Evolutionary conservation across 2,888 invertebrate genomes (phyloP), one percentile per base, ranked within the genome.

Genomic region (Latrodectus elegans): DNA sequence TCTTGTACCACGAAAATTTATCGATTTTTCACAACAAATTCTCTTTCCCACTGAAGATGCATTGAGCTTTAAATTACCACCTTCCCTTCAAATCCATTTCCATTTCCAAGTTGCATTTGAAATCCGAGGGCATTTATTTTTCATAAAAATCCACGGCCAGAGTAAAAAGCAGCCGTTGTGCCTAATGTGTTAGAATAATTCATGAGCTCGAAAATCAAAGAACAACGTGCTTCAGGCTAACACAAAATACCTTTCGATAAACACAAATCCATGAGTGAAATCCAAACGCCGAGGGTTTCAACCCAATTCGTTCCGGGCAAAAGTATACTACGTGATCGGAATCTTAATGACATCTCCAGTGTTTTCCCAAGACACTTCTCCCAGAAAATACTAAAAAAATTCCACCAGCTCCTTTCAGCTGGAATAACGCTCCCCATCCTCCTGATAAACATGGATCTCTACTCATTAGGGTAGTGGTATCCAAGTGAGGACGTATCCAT

Each of bases 251-350:
- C 60, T 15, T 22, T 60, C 60, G 60, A 60, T 60, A 60, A 60
- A 60, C 60, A 60, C 60, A 60, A 60, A 60, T 12, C 60, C n/a
- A n/a, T 6, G n/a, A 60, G 60, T 60, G 60, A 60, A 60, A 60
- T 60, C 60, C 60, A 60, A 60, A n/a, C 60, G 12, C 14, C 12
- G 60, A 10, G 12, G 60, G 12, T 60, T n/a, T n/a, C 12, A 81
- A 67, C 71, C 79, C 55, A 64, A 17, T 79, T 60, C 51, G 53
- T 51, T 72, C 71, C 53, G 15, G 70, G 17, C n/a, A 81, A 81
- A 73, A 15, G 26, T 9, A 22, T 17, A 14, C 52, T 9, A 81
- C 73, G 81, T 81, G 81, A 65, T 65, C 9, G 8, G 81, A 65
- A 73, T 53, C 67, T 22, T 4, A 77, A 77, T 53, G 52, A 26